Base-by-base conservation (phyloP, 2,797 vertebrate species). In the Chelon auratus region DNA sequence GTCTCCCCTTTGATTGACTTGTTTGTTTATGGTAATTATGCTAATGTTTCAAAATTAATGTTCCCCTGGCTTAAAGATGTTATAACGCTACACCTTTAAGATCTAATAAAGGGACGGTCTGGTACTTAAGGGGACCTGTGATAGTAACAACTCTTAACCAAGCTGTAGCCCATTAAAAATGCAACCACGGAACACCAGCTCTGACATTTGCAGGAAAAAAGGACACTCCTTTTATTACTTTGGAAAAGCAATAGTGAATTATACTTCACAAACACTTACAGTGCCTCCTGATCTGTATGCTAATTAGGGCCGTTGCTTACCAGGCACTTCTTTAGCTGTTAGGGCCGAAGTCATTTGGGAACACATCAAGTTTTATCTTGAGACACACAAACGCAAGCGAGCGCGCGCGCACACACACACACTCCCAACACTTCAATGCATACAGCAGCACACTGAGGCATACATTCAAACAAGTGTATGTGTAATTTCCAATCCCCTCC, bases 301-400 rank as follows among this genome's bases (percentile, higher is more conserved):
- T 85, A 83, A 91, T 83, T 79, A 84, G 61, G 40, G 42, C 60
- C 66, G 55, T 52, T 80, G 84, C 81, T 90, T 83, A 86, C 58
- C 36, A 79, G 68, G 80, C 83, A 90, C 72, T 83, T 85, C 56
- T 79, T 72, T 17, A 53, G 81, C 70, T 82, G 75, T 83, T 89
- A 78, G 84, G 84, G 73, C 42, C 58, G 74, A 81, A 91, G 80
- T 77, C 72, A 85, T 81, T 81, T 68, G 52, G 73, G 69, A 45
- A 81, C 61, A 66, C 54, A 68, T 75, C 45, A 62, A 68, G 43
- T 76, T 84, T 82, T 80, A 83, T 83, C 71, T 82, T 17, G 11
- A 83, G 59, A 77, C 47, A 54, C 75, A 67, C 20, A 4, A 24
- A 60, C 62, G 61, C 62, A 80, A 61, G 60, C n/a, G 3, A 50